Conservation (phyloP, 1,140 invertebrate species). For the Magallana ariakensis region DNA sequence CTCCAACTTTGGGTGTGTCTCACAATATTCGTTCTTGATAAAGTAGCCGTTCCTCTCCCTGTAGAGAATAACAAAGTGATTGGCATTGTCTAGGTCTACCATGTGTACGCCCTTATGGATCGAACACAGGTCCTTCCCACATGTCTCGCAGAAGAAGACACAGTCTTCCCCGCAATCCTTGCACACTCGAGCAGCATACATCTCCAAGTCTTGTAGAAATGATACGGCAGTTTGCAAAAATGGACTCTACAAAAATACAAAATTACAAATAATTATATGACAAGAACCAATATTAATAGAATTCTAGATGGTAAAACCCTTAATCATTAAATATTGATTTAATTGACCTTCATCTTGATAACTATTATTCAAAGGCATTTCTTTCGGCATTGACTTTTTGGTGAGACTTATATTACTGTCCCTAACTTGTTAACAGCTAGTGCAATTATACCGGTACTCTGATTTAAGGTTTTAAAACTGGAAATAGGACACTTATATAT, state of each 20-base stretch:
- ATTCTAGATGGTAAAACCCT: too few relatives aligned
- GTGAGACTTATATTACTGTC: too few relatives aligned
- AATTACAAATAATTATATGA: too few relatives aligned
- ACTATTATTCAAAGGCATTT: too few relatives aligned
- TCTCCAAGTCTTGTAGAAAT: background rate
- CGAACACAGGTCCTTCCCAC: background rate
- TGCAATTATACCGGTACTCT: too few relatives aligned
- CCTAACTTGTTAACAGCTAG: too few relatives aligned
- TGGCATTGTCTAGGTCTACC: background rate
- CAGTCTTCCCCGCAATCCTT: background rate
- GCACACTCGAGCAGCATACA: background rate
- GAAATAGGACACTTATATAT: too few relatives aligned
- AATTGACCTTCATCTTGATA: too few relatives aligned
- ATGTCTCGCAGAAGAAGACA: background rate
- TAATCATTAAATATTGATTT: too few relatives aligned
- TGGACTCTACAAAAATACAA: background rate
- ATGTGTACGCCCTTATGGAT: background rate
- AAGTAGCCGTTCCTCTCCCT: background rate
- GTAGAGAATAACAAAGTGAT: background rate
- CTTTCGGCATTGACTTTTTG: too few relatives aligned
- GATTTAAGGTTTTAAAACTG: too few relatives aligned
- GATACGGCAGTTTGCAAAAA: background rate
- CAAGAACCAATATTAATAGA: too few relatives aligned
- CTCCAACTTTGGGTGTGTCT: background rate
- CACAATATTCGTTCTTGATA: background rate